phyloP scores from a whole-genome alignment of 1,140 invertebrate species.

The Bombus pascuorum region DNA sequence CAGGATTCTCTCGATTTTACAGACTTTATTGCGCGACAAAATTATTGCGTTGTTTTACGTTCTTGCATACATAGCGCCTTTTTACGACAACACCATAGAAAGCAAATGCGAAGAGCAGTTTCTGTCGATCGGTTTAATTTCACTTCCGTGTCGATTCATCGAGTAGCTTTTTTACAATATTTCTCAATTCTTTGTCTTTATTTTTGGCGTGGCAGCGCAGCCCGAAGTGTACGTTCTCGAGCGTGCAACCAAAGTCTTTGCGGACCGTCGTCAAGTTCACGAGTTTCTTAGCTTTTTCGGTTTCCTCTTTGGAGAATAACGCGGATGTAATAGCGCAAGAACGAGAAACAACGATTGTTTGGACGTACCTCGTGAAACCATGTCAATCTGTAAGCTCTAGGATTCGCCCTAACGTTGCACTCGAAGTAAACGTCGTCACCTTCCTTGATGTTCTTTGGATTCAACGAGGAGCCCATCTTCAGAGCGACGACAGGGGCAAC shows the following conservation, averaged over 20 bases:
- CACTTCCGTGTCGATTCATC: constrained; percentile 9
- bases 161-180: not conserved
- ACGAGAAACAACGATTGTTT: not conserved
- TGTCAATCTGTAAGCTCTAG: constrained; percentile 82
- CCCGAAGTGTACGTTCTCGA: not conserved
- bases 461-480: constrained; percentile 83
- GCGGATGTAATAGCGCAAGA: not conserved
- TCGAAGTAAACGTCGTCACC: constrained; percentile 82
- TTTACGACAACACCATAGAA: not conserved
- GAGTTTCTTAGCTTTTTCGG: not conserved
- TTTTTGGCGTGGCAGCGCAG: too few relatives aligned
- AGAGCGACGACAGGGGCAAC: constrained; percentile 83
- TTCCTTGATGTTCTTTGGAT: constrained; percentile 84
- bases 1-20: not conserved
- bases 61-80: not conserved
- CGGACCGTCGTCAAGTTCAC: too few relatives aligned
- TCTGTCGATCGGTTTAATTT: constrained; percentile 14
- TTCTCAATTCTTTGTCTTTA: too few relatives aligned
- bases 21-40: not conserved
- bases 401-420: constrained; percentile 85
- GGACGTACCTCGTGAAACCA: constrained; percentile 85
- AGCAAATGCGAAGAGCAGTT: too few relatives aligned
- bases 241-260: not conserved
- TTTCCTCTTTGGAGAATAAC: not conserved
- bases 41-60: constrained; percentile 16